Evolutionary conservation across 2,888 invertebrate genomes (phyloP).

Genomic region (Hipparchia sbordonii): DNA sequence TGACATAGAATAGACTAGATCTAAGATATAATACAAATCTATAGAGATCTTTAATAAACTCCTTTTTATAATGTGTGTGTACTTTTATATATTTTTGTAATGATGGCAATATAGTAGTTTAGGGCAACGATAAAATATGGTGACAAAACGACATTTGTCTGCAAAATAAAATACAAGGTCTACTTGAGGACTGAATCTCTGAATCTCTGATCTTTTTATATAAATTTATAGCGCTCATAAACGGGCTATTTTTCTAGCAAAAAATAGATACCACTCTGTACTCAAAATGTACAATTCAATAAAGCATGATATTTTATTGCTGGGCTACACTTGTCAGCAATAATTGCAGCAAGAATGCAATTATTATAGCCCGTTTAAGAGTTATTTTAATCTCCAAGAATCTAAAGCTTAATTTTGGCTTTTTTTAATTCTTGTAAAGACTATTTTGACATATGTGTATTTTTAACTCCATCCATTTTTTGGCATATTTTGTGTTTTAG

Average conservation of each 20-base stretch:
- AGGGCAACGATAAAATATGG: background rate
- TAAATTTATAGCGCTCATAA: background rate
- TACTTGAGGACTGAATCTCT: background rate
- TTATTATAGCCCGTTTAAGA: background rate
- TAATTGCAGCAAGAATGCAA: background rate
- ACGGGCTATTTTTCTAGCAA: background rate
- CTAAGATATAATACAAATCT: constrained; percentile 2
- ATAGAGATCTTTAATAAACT: constrained; percentile 8
- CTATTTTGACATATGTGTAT: background rate
- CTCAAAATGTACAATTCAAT: no score
- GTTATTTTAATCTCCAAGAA: background rate
- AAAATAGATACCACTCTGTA: no score
- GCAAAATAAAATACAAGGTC: background rate
- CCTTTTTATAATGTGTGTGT: constrained; percentile 19
- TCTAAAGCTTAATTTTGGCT: background rate
- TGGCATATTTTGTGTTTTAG: background rate
- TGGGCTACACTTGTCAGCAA: background rate
- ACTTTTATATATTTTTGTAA: constrained; percentile 19
- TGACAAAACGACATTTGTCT: background rate
- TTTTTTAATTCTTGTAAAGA: background rate
- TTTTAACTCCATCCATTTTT: constrained; percentile 8
- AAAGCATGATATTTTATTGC: no score
- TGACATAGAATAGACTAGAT: background rate
- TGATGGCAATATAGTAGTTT: constrained; percentile 9
- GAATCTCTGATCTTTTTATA: background rate